A percentile compares a stretch with the other conserved stretches of the same genome.
phyloP scores from a whole-genome alignment of 2,888 invertebrate species.

The Rugalucina vietnamica region DNA sequence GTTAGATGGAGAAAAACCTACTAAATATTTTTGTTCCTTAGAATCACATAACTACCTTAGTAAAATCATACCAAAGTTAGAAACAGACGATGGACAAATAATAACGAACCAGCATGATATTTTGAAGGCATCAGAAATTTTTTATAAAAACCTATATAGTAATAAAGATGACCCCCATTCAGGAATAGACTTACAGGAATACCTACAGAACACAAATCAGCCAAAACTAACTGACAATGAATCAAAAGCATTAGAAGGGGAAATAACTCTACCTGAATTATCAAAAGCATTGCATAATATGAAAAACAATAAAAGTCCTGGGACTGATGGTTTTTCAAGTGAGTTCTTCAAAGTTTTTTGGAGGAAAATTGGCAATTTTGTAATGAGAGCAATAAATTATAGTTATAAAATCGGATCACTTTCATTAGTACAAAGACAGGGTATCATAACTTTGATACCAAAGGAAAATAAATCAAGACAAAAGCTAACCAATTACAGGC shows the following conservation, averaged over 20 bases:
- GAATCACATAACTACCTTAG: not conserved
- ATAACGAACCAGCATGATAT: not conserved
- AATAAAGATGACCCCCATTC: not conserved
- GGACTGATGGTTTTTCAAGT: too few species aligned
- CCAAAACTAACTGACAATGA: not conserved
- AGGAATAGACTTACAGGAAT: not conserved
- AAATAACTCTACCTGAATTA: not conserved
- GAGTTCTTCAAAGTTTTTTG: too few species aligned
- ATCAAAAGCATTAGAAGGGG: not conserved
- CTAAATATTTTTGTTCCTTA: not conserved
- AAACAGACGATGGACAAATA: not conserved
- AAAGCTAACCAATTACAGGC: too few species aligned
- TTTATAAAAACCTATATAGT: not conserved
- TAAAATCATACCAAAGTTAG: not conserved
- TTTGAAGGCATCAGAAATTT: not conserved
- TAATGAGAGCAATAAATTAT: too few species aligned
- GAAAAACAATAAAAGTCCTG: not conserved
- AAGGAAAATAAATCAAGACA: too few species aligned
- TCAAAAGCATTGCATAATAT: not conserved
- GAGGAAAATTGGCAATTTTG: too few species aligned
- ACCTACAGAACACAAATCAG: not conserved
- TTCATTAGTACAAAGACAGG: too few species aligned
- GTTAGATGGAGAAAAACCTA: conserved; percentile 3
- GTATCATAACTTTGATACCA: too few species aligned
- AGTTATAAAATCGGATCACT: not conserved